Base-by-base conservation (phyloP, 2,113 vertebrate species). In the Pristiophorus japonicus region DNA sequence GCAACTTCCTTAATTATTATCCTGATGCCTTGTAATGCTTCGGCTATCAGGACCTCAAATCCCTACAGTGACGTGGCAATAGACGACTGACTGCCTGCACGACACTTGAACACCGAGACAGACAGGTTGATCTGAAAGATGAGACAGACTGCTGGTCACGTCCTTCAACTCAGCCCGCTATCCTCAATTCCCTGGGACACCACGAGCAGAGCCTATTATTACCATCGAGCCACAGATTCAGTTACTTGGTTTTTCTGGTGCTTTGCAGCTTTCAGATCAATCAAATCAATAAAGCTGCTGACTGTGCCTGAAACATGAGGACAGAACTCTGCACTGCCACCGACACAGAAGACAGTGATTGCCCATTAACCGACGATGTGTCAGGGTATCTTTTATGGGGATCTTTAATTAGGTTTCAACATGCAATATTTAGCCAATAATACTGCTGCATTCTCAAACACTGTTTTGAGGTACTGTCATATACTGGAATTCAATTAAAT, bases 241-340 rank as follows among this genome's bases (percentile, higher is more conserved):
- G 55, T 92, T 63, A 92, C 88, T 92, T 38, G n/a, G 34, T 10
- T 63, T 81, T 38, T 42, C 34, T 92, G 16, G 59, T 63, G 34
- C 18, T 65, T 22, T 63, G 59, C 14, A 63, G 34, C 14, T 3
- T 92, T 38, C 59, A 92, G 59, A 92, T 92, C 88, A 65, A 65
- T 92, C 88, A 92, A 92, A 38, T 63, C 59, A 92, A 38, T 65
- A n/a, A 92, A 92, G 59, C 38, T 65, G 55, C 59, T 92, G 16
- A 91, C 88, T 59, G 47, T 38, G 34, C 30, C 59, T 91, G 59
- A 63, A 92, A 92, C 34, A 38, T 7, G 62, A 38, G 88, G 59
- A 63, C 5, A 42, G 1, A 55, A 55, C 51, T 55, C 14, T 11
- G 16, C 55, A 92, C 88, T 63, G 18, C 88, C n/a, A 42, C 59